A percentile compares a stretch with the other conserved stretches of the same genome.
Evolutionary conservation across 2,888 invertebrate species (phyloP).

Genomic region (Phyllotreta cruciferae): DNA sequence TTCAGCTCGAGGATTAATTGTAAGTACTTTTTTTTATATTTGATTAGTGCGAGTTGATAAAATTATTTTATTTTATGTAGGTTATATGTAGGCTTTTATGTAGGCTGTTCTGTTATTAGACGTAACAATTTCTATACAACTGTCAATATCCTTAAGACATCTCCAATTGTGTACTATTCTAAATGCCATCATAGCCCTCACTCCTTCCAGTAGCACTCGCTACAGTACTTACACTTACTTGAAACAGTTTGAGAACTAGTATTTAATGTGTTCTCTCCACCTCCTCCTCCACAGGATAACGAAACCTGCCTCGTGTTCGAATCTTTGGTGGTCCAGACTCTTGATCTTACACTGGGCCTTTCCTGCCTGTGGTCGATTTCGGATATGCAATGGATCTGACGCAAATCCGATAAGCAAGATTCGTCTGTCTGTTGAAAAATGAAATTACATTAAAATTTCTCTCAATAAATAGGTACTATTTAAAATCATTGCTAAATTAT

Average conservation of each 20-base stretch:
- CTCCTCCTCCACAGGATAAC: conserved; percentile 11
- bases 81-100: no score
- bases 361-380: conserved; percentile 67
- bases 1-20: no score
- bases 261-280: conserved; percentile 63
- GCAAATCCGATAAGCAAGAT: conserved; percentile 62
- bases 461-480: conserved; percentile 4
- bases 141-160: no score
- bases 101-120: no score
- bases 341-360: conserved; percentile 60
- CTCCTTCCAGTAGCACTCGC: not conserved
- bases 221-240: conserved; percentile 32
- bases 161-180: no score
- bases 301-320: conserved; percentile 56
- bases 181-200: no score
- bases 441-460: conserved; percentile 3
- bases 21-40: no score
- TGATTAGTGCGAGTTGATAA: no score
- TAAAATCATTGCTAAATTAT: no score
- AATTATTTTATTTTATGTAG: no score
- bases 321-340: conserved; percentile 62
- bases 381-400: conserved; percentile 63
- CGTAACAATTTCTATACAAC: no score
- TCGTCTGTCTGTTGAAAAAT: conserved; percentile 71
- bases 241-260: conserved; percentile 62